Evolutionary conservation across 2,113 vertebrate species (phyloP), one percentile per base, ranked within the genome.

Genomic region (Lota lota): DNA sequence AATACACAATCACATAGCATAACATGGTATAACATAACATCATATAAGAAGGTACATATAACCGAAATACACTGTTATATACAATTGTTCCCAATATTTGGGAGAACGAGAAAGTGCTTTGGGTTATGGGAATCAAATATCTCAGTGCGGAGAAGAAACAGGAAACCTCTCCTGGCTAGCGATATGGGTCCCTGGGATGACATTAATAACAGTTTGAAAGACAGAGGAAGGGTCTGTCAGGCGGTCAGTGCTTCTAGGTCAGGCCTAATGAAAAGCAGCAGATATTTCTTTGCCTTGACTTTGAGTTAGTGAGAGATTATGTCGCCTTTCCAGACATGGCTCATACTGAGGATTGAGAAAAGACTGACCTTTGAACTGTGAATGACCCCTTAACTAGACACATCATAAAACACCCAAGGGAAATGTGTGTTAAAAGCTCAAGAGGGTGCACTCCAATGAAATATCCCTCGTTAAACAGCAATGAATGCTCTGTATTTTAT

Each of bases 221-320:
- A 81, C 58, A 18, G 72, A 74, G 64, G 59, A 85, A 64, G 61
- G 57, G 58, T 53, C 64, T 64, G 15, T 73, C 71, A 47, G 73
- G 64, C 70, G 76, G 62, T 67, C 73, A 24, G 71, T 73, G 58
- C 63, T 72, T 24, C 16, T 63, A 78, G 85, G 86, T 89, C 83
- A 90, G 40, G 72, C 33, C 53, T 89, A 89, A 88, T 91, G 66
- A 77, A 83, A 90, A 88, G 77, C 85, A 88, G 88, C 72, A 79
- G 78, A 74, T 66, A 69, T 79, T 47, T 47, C 40, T 47, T 47
- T 47, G 40, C 64, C 53, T 71, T 68, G 76, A 71, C 76, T 69
- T 66, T 80, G 61, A 71, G 67, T 61, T 70, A 69, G 57, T 81
- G 75, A 69, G 57, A 61, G 60, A 64, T 67, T 14, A 17, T 20